Evolutionary conservation across 92 coral and sea anemone species (phyloP).

Genomic region (Zoanthus solanderi): DNA sequence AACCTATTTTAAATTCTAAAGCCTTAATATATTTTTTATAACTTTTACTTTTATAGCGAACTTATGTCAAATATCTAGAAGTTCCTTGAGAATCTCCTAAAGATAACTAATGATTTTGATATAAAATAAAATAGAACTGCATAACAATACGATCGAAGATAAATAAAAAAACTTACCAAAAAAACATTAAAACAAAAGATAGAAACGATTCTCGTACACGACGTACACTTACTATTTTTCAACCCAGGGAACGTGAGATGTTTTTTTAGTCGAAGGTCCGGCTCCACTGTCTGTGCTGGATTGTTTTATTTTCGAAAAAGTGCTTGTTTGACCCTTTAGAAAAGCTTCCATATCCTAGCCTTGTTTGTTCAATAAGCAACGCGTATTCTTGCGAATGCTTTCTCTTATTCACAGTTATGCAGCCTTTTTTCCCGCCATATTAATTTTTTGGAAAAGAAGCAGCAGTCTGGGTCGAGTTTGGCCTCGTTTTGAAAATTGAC

Average conservation of each 20-base stretch:
- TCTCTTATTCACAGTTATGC: background rate
- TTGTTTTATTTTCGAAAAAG: slow-evolving; percentile 78
- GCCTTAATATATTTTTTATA: too few species aligned
- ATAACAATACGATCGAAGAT: too few species aligned
- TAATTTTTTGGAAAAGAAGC: background rate
- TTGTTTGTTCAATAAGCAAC: background rate
- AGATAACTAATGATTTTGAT: too few species aligned
- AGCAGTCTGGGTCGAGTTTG: slow-evolving; percentile 7
- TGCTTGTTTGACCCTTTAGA: slow-evolving; percentile 78
- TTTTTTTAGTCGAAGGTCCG: slow-evolving; percentile 69
- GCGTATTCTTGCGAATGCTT: background rate
- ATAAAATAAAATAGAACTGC: too few species aligned
- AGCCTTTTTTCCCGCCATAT: slow-evolving; percentile 64
- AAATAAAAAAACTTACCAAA: background rate
- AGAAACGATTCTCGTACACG: slow-evolving; percentile 15
- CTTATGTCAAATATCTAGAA: too few species aligned
- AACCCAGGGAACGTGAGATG: slow-evolving; percentile 89
- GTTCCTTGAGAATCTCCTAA: too few species aligned
- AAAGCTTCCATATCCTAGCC: slow-evolving; percentile 83
- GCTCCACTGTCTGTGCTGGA: slow-evolving; percentile 66
- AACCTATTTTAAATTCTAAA: too few species aligned
- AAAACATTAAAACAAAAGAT: background rate
- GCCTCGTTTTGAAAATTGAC: slow-evolving; percentile 2
- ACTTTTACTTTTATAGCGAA: too few species aligned
- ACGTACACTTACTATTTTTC: slow-evolving; percentile 91